Conservation (phyloP, 1,140 invertebrate species). For the Dolichoris vasculosae region DNA sequence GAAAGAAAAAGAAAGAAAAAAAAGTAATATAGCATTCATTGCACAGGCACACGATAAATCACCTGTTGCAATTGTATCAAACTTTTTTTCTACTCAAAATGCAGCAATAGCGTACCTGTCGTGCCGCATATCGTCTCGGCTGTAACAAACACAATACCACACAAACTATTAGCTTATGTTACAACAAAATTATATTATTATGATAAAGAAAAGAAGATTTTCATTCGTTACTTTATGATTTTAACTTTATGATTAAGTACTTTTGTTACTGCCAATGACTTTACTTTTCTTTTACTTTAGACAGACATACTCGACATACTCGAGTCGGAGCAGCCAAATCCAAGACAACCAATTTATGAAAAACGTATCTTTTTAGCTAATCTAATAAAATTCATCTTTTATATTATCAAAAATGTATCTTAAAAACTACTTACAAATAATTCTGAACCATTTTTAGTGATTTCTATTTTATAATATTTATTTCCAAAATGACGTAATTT, state of each 20-base stretch:
- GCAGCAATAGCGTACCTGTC: conserved; percentile 76
- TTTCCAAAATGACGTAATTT: conserved; percentile 4
- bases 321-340: conserved; percentile 61
- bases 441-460: neutral
- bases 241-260: neutral
- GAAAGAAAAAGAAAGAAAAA: conserved; percentile 32
- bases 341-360: conserved; percentile 61
- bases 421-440: neutral
- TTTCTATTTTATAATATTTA: too few species aligned
- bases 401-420: conserved; percentile 10
- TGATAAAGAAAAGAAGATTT: conserved; percentile 38
- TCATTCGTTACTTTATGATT: neutral
- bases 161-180: conserved; percentile 48
- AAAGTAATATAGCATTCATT: conserved; percentile 70
- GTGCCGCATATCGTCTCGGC: conserved; percentile 75
- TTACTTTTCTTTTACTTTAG: neutral
- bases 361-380: conserved; percentile 21
- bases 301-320: neutral
- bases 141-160: conserved; percentile 69
- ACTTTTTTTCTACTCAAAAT: conserved; percentile 70
- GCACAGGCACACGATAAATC: conserved; percentile 75
- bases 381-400: conserved; percentile 20
- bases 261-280: conserved; percentile 9
- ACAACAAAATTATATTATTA: conserved; percentile 19
- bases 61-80: conserved; percentile 73